Evolutionary conservation across 2,888 invertebrate genomes (phyloP), one percentile per base, ranked within the genome.

Genomic region (Nudaria mundana): DNA sequence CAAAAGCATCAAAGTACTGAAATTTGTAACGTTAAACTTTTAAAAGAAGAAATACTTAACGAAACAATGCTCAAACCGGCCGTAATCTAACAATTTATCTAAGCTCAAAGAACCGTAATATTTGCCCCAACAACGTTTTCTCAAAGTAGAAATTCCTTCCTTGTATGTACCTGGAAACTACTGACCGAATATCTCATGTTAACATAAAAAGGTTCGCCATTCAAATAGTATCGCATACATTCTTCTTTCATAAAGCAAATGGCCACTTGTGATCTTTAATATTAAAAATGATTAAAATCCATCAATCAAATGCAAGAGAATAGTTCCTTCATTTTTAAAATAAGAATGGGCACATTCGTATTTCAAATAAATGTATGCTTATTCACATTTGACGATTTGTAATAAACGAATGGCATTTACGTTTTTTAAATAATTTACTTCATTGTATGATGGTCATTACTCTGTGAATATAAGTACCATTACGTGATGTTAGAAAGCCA

Each of bases 61-160:
- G 30, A 42, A 46, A 34, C 28, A 39, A 18, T 29, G 26, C 30
- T 32, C 16, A 26, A 37, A 22, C 31, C 26, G 11, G 13, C 26
- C 13, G 31, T 41, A 58, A 48, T 44, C 35, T 33, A 8, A 20
- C 31, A 44, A 40, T 45, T 26, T 48, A 48, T 47, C 46, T 51
- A 37, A 50, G 38, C 47, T 51, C 55, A 57, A 59, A 57, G 49
- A 48, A 44, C 50, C 46, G 52, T 50, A 69, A 73, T 69, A 71
- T 73, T 66, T 63, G 59, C 58, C 54, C 56, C 53, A 42, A 58
- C 57, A 59, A 63, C 63, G 64, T 66, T 63, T 53, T 66, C 66
- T n/a, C 33, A 70, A 71, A 79, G 78, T 73, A 68, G 70, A 79
- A 81, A 82, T 81, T 75, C 79, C 71, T 66, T 38, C 38, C 66